These are phyloP conservation scores for Strigamia maritima DNA, from an alignment of 2,888 invertebrate species.

Conservation along the genomic window DNA sequence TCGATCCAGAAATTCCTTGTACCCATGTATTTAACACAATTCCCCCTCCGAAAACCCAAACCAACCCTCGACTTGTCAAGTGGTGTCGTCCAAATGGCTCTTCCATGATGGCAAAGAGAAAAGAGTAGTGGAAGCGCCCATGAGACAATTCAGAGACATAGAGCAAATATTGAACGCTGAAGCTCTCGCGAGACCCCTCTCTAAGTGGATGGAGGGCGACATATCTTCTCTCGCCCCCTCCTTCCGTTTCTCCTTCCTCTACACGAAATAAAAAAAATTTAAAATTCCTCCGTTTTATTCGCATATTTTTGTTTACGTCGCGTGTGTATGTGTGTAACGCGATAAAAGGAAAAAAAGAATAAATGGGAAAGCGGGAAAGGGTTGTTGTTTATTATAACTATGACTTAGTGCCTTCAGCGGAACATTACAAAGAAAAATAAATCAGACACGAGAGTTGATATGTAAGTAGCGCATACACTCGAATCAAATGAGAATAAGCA, in stretches of 20 bases:
- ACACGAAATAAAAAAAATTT: background rate
- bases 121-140: slow-evolving; percentile 28
- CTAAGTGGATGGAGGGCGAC: slow-evolving; percentile 32
- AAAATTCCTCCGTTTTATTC: background rate
- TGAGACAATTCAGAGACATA: slow-evolving; percentile 30
- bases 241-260: background rate
- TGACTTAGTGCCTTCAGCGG: background rate
- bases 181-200: slow-evolving; percentile 34
- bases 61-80: slow-evolving; percentile 13
- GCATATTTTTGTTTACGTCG: background rate
- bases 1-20: background rate
- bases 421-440: background rate
- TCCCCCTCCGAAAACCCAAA: background rate
- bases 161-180: slow-evolving; percentile 31
- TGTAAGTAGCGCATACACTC: slow-evolving; percentile 22
- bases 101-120: slow-evolving; percentile 30
- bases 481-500: slow-evolving; percentile 31
- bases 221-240: background rate
- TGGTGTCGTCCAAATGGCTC: slow-evolving; percentile 21
- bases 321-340: too few relatives aligned
- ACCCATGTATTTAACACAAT: background rate
- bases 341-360: too few relatives aligned
- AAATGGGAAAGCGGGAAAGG: background rate
- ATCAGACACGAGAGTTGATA: background rate
- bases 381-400: background rate